Percentiles rank a stretch among this genome's conserved stretches.
phyloP scores from a whole-genome alignment of 92 coral and sea anemone genomes.

The Actinernus sp. region DNA sequence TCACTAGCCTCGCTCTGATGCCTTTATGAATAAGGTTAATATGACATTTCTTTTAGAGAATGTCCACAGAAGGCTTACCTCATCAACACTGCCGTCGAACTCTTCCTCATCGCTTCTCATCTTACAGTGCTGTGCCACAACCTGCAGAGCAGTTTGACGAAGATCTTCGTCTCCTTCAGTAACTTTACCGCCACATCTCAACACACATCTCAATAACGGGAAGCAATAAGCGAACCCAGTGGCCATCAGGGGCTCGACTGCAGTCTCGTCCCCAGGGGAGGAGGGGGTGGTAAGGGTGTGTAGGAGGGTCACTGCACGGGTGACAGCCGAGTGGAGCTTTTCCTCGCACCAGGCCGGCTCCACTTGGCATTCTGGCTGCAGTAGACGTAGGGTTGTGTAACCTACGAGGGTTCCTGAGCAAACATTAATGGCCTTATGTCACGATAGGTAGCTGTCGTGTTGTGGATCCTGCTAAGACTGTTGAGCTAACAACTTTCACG shows the following conservation, averaged over 20 bases:
- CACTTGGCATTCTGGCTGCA: conserved; percentile 69
- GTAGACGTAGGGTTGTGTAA: conserved; percentile 66
- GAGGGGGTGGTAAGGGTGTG: conserved; percentile 42
- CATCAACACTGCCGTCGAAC: conserved; percentile 29
- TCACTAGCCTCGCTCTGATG: background rate
- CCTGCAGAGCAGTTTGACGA: conserved; percentile 67
- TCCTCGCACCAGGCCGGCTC: conserved; percentile 77
- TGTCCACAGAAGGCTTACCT: conserved; percentile 5
- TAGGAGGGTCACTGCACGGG: conserved; percentile 62
- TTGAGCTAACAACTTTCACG: too few relatives aligned
- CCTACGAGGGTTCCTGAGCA: conserved; percentile 72
- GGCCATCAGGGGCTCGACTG: conserved; percentile 55
- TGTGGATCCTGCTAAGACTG: too few relatives aligned
- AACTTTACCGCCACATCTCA: conserved; percentile 76
- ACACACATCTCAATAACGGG: conserved; percentile 76
- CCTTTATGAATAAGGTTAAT: too few relatives aligned
- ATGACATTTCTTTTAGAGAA: background rate
- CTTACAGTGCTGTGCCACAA: conserved; percentile 81
- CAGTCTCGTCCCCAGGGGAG: conserved; percentile 4
- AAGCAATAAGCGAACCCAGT: conserved; percentile 94
- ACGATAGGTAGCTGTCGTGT: too few relatives aligned
- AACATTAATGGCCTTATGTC: too few relatives aligned
- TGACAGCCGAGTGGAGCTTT: conserved; percentile 55
- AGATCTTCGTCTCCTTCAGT: conserved; percentile 81
- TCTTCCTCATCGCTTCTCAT: conserved; percentile 65